A percentile compares a stretch with the other conserved stretches of the same genome.
Conservation (phyloP, 1,140 invertebrate genomes). For the Drosophila ficusphila region DNA sequence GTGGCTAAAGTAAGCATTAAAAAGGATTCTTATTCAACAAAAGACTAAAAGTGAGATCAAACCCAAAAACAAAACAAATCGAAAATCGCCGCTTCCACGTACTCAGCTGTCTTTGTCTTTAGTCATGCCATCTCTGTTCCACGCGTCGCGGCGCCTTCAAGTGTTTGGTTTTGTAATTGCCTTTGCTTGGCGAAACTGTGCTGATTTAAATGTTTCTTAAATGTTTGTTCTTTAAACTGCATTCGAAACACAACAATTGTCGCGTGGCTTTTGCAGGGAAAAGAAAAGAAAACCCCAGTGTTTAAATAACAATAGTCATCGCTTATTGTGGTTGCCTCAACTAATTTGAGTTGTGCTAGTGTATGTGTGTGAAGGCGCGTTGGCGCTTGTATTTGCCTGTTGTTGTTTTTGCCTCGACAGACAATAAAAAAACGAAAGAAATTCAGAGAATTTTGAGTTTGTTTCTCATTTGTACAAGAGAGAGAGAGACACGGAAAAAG, state of each 20-base stretch:
- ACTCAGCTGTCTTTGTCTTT: slow-evolving; percentile 36
- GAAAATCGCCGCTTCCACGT: slow-evolving; percentile 41
- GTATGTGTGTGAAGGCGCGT: slow-evolving; percentile 16
- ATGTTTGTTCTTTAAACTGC: slow-evolving; percentile 34
- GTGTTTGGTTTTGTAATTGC: slow-evolving; percentile 62
- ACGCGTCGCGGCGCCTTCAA: slow-evolving; percentile 46
- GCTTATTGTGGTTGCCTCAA: slow-evolving; percentile 61
- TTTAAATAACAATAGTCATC: slow-evolving; percentile 46
- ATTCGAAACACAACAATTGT: slow-evolving; percentile 16
- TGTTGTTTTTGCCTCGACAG: slow-evolving; percentile 14
- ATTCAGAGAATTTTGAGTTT: slow-evolving; percentile 36
- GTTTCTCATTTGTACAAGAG: slow-evolving; percentile 17
- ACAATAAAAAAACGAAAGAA: slow-evolving; percentile 23
- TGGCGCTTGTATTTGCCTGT: slow-evolving; percentile 30
- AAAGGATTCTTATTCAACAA: neutral
- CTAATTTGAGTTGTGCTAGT: slow-evolving; percentile 56
- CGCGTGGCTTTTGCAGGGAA: slow-evolving; percentile 28
- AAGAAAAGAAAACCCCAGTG: slow-evolving; percentile 14
- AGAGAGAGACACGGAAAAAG: slow-evolving; percentile 18
- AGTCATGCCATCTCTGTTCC: slow-evolving; percentile 10
- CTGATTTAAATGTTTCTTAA: slow-evolving; percentile 29
- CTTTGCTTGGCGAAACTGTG: slow-evolving; percentile 48
- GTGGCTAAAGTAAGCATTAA: neutral
- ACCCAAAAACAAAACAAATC: slow-evolving; percentile 25
- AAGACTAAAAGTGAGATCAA: slow-evolving; percentile 10